Conservation (phyloP, 2,113 vertebrate genomes). For the Equus quagga region DNA sequence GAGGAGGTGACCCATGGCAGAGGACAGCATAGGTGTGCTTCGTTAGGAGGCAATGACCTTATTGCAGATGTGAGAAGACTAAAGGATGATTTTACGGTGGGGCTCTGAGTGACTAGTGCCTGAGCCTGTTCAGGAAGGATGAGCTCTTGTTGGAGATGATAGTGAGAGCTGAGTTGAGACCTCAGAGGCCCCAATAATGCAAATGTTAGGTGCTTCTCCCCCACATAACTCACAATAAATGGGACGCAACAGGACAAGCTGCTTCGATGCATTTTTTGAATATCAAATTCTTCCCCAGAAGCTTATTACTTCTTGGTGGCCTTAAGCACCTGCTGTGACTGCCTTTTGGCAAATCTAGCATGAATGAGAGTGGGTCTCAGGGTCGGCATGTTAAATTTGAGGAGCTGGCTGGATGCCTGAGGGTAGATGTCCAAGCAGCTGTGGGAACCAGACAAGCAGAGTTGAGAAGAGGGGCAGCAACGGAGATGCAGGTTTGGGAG, state of each 20-base stretch:
- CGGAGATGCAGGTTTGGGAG: neutral
- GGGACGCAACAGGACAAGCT: neutral
- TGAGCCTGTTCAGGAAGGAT: too few relatives aligned
- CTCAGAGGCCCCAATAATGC: neutral
- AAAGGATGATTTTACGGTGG: neutral
- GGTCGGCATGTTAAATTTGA: neutral
- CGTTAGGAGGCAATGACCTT: neutral
- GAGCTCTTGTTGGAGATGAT: neutral
- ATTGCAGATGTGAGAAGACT: neutral
- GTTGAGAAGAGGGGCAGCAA: neutral
- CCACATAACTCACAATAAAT: neutral
- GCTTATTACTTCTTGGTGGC: neutral
- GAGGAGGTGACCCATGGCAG: neutral
- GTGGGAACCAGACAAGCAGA: neutral
- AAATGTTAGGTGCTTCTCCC: neutral
- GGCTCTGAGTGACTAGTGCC: neutral
- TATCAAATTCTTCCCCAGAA: neutral
- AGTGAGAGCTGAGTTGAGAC: neutral
- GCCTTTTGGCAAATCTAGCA: neutral
- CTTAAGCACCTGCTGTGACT: slow-evolving; percentile 12
- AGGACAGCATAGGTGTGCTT: neutral
- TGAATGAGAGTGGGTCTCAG: neutral
- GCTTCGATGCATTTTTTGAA: neutral
- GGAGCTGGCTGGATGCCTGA: neutral
- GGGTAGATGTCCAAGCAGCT: neutral